These are phyloP conservation scores for Leptinotarsa defecta DNA, from an alignment of 1,140 invertebrate genomes.

Conservation along the genomic window DNA sequence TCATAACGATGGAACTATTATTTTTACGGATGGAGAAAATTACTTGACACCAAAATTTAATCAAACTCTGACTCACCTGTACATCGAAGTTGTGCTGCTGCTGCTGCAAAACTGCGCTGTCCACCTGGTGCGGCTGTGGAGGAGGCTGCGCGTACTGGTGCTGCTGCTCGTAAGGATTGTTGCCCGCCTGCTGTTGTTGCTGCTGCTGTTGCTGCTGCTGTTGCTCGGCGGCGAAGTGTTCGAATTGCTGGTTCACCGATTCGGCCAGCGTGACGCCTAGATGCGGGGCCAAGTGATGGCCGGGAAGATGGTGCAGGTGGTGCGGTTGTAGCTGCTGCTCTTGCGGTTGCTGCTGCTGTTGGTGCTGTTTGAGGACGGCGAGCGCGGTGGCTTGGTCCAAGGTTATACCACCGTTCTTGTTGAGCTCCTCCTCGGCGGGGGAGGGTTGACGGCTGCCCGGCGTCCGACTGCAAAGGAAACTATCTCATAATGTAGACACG, in stretches of 20 bases:
- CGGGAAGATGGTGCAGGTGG: conserved; percentile 53
- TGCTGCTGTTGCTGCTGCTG: conserved; percentile 49
- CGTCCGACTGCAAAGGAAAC: conserved; percentile 69
- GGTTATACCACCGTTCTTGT: conserved; percentile 63
- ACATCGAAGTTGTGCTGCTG: conserved; percentile 59
- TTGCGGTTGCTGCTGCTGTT: conserved; percentile 42
- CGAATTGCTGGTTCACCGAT: conserved; percentile 57
- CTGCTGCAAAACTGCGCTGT: conserved; percentile 54
- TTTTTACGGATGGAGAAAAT: not conserved
- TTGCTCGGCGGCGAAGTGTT: conserved; percentile 52
- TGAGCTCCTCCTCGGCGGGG: conserved; percentile 82
- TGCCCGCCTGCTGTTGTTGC: conserved; percentile 38
- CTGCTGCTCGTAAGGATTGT: conserved; percentile 49
- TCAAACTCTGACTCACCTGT: conserved; percentile 52
- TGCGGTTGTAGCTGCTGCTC: conserved; percentile 39
- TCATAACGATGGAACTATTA: too few relatives aligned
- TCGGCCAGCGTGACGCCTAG: conserved; percentile 56
- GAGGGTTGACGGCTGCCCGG: conserved; percentile 89
- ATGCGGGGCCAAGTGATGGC: conserved; percentile 52
- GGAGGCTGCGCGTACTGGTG: conserved; percentile 52
- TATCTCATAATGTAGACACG: not conserved
- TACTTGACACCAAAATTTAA: not conserved
- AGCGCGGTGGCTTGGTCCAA: conserved; percentile 63
- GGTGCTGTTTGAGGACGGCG: conserved; percentile 61
- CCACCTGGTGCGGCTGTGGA: conserved; percentile 54